phyloP scores from a whole-genome alignment of 2,888 invertebrate genomes.

The Mythimna impura region DNA sequence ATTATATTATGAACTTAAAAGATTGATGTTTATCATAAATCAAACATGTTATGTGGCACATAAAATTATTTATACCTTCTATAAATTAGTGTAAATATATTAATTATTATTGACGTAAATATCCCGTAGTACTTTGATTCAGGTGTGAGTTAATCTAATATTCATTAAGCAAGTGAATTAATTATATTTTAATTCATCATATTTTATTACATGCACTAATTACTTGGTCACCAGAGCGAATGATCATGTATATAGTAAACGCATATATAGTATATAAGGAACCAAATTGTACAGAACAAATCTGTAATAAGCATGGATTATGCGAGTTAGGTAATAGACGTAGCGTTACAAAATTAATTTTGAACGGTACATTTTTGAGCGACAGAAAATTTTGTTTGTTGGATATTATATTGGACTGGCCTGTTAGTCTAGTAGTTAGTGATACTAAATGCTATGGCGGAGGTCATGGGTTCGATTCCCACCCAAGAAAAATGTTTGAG shows the following conservation, averaged over 20 bases:
- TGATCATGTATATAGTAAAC: slow-evolving; percentile 9
- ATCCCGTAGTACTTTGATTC: slow-evolving; percentile 3
- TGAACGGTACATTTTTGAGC: not conserved
- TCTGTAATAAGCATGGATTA: slow-evolving; percentile 29
- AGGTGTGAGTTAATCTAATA: slow-evolving; percentile 21
- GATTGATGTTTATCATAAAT: not conserved
- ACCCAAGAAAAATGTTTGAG: no score
- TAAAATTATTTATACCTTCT: slow-evolving; percentile 2
- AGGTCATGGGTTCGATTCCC: no score
- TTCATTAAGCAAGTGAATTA: slow-evolving; percentile 9
- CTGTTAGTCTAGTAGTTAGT: no score
- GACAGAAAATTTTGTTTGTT: not conserved
- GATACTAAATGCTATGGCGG: no score
- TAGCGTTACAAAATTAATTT: slow-evolving; percentile 8
- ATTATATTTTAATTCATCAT: no score
- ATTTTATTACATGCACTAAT: slow-evolving; percentile 41
- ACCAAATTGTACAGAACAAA: slow-evolving; percentile 42
- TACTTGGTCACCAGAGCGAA: slow-evolving; percentile 31
- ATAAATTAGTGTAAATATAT: not conserved
- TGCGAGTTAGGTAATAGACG: slow-evolving; percentile 5
- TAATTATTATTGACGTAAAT: not conserved
- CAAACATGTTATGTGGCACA: not conserved
- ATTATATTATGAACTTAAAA: not conserved
- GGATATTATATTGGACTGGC: no score
- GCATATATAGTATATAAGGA: slow-evolving; percentile 7